A percentile compares a stretch with the other conserved stretches of the same genome.
These are phyloP conservation scores for Mixornis gularis DNA, from an alignment of 2,113 vertebrate genomes.

Conservation along the genomic window DNA sequence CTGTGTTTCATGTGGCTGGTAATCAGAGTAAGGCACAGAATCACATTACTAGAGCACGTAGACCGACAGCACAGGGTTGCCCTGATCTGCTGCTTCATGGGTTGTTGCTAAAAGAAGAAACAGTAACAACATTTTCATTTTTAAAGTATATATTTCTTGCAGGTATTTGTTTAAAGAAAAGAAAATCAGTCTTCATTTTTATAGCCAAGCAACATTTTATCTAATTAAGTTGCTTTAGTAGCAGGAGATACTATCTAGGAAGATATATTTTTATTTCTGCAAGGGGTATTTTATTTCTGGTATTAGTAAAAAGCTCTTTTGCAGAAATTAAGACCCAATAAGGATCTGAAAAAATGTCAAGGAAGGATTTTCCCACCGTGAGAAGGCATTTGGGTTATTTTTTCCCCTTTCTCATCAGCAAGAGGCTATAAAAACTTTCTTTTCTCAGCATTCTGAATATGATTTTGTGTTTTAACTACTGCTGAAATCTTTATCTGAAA, in stretches of 20 bases:
- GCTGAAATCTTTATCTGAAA: neutral
- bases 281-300: neutral
- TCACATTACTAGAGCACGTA: rapidly evolving
- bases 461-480: neutral
- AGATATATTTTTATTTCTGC: neutral
- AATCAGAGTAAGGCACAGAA: neutral
- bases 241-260: neutral
- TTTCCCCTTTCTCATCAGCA: neutral
- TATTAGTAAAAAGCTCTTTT: neutral
- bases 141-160: neutral
- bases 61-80: neutral
- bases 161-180: neutral
- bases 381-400: neutral
- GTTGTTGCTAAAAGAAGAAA: neutral
- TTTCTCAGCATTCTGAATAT: neutral
- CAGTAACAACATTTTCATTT: neutral
- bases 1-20: neutral
- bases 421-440: neutral
- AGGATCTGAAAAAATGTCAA: neutral
- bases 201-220: neutral
- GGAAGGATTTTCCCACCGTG: neutral
- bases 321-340: neutral
- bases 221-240: neutral
- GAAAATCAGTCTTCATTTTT: neutral
- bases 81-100: neutral